A percentile compares a stretch with the other conserved stretches of the same genome.
Conservation (phyloP, 1,140 invertebrate genomes). For the Cyclargus thomasi region DNA sequence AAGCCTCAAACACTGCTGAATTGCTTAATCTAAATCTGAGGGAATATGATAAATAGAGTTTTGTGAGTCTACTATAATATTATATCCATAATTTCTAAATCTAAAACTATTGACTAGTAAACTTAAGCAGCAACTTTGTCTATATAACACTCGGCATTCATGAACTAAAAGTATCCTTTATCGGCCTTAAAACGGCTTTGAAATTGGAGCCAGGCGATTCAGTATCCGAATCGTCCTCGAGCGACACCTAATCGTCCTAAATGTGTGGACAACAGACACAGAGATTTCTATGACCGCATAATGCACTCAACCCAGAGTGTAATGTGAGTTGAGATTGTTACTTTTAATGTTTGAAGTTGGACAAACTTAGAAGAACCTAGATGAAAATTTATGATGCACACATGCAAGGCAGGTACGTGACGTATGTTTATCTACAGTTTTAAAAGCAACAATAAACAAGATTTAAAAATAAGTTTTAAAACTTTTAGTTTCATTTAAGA, state of each 20-base stretch:
- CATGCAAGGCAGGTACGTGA: background rate
- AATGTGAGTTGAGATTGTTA: constrained; percentile 31
- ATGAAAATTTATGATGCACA: constrained; percentile 6
- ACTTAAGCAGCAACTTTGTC: no score
- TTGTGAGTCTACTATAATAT: no score
- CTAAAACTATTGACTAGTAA: no score
- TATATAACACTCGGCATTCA: no score
- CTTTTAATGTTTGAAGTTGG: constrained; percentile 16
- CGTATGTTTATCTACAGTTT: background rate
- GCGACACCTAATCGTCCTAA: constrained; percentile 33
- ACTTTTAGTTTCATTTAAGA: no score
- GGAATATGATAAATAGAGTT: no score
- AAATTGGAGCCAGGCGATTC: constrained; percentile 32
- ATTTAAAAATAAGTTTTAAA: no score
- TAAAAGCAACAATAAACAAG: no score
- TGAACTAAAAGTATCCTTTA: background rate
- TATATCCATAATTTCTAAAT: no score
- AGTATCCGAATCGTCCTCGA: constrained; percentile 17
- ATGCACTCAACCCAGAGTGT: constrained; percentile 36
- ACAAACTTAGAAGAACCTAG: background rate
- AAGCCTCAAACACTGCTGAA: no score
- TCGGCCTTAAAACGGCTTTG: constrained; percentile 30
- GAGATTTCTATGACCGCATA: constrained; percentile 37
- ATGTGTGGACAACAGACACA: constrained; percentile 38
- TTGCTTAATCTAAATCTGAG: no score